Evolutionary conservation across 2,888 invertebrate species (phyloP).

Genomic region (Malthinus seriepunctatus): DNA sequence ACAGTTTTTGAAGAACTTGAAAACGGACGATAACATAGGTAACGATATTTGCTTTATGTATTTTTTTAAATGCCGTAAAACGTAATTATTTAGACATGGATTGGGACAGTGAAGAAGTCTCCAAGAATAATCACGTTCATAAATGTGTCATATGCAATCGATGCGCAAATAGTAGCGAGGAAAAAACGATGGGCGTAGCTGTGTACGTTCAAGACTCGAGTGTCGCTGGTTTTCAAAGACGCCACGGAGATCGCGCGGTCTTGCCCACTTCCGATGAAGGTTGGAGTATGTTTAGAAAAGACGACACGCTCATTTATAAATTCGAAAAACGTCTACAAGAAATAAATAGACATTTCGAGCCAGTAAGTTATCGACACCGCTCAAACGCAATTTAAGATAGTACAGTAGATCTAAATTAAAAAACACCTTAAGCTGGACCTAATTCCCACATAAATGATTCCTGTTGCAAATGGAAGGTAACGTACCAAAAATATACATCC

Average conservation of each 20-base stretch:
- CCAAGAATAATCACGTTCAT: conserved; percentile 69
- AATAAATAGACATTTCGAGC: conserved; percentile 75
- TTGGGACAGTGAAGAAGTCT: conserved; percentile 64
- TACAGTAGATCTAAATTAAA: no score
- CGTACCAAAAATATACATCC: no score
- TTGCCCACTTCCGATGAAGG: conserved; percentile 70
- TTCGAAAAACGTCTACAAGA: conserved; percentile 78
- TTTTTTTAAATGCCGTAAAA: no score
- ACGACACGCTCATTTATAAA: conserved; percentile 72
- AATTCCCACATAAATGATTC: no score
- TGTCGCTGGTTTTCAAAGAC: conserved; percentile 77
- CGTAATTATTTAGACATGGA: conserved; percentile 59
- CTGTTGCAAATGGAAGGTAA: no score
- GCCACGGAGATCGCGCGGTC: conserved; percentile 55
- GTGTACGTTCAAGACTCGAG: conserved; percentile 87
- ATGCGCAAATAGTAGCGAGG: conserved; percentile 80
- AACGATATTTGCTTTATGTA: conserved; percentile 17
- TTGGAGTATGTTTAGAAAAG: conserved; percentile 59
- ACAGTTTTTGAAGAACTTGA: conserved; percentile 84
- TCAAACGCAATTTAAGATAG: no score
- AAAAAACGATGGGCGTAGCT: conserved; percentile 85
- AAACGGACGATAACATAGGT: conserved; percentile 55
- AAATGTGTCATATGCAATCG: conserved; percentile 96
- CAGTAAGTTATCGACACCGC: conserved; percentile 55
- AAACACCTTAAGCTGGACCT: no score